phyloP scores from a whole-genome alignment of 1,140 invertebrate genomes.

The Drosophila athabasca region DNA sequence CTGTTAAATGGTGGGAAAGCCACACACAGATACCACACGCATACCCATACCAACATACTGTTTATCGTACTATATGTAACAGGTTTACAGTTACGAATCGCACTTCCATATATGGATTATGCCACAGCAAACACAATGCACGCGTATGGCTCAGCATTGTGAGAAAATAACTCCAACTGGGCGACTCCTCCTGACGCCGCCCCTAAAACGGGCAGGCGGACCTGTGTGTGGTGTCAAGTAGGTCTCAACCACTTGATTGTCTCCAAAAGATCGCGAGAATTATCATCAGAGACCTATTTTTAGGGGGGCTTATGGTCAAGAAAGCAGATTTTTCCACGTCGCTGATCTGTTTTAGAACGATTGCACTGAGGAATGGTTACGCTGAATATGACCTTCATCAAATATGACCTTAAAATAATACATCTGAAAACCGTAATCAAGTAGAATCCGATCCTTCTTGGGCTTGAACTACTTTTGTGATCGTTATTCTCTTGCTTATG shows the following conservation, averaged over 20 bases:
- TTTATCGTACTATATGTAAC: constrained; percentile 16
- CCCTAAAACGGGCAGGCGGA: constrained; percentile 1
- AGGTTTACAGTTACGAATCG: constrained; percentile 67
- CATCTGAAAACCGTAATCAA: no score
- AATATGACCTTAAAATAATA: not conserved
- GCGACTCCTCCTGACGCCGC: constrained; percentile 18
- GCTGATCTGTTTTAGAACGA: no score
- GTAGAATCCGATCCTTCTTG: no score
- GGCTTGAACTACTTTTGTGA: no score
- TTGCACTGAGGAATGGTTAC: no score
- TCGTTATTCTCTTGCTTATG: no score
- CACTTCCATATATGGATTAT: constrained; percentile 30
- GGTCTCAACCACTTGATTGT: constrained; percentile 16
- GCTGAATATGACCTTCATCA: no score
- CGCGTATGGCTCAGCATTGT: constrained; percentile 23
- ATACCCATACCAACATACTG: constrained; percentile 15
- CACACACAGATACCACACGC: constrained; percentile 1
- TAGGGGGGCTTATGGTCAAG: constrained; percentile 2
- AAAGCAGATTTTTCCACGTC: constrained; percentile 22
- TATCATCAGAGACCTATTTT: no score
- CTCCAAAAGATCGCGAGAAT: constrained; percentile 3
- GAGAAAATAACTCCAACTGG: constrained; percentile 34
- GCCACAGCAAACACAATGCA: no score
- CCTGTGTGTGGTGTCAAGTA: constrained; percentile 17
- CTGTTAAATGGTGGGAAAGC: constrained; percentile 66